These are phyloP conservation scores for Crotalus viridis DNA, from an alignment of 2,113 vertebrate species.

Conservation along the genomic window DNA sequence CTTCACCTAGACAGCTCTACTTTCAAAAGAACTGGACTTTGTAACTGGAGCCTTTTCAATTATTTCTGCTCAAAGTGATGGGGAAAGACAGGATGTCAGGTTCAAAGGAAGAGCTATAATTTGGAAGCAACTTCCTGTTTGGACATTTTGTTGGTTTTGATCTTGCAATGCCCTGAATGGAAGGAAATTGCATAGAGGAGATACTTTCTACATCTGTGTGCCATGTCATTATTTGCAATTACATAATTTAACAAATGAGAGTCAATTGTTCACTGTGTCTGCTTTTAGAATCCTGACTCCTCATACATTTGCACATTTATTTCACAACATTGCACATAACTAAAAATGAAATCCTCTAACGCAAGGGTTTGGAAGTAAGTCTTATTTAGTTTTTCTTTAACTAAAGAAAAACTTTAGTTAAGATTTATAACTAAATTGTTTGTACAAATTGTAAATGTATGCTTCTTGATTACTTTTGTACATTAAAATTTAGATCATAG, in stretches of 20 bases:
- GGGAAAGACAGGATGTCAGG: constrained; percentile 84
- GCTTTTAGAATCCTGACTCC: constrained; percentile 25
- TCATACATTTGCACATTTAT: constrained; percentile 13
- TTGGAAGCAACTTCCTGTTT: constrained; percentile 69
- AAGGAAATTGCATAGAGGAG: constrained; percentile 7
- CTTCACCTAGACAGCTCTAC: constrained; percentile 79
- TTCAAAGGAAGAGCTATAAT: constrained; percentile 75
- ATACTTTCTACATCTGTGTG: not conserved
- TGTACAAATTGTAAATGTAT: not conserved
- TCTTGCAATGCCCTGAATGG: constrained; percentile 22
- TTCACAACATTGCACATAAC: constrained; percentile 1
- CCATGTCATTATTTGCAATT: constrained; percentile 27
- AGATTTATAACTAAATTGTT: too few species aligned
- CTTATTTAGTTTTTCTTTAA: not conserved
- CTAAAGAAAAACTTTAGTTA: too few species aligned
- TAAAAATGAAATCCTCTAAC: not conserved
- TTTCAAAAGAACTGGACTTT: constrained; percentile 77
- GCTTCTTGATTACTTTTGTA: not conserved
- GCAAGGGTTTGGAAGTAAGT: not conserved
- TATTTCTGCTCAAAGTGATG: constrained; percentile 81
- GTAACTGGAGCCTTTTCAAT: constrained; percentile 82
- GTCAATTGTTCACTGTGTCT: constrained; percentile 33
- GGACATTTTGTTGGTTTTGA: constrained; percentile 53
- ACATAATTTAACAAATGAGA: constrained; percentile 37
- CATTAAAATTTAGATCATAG: not conserved